Base-by-base conservation (phyloP, 2,113 vertebrate genomes). In the Ctenomys sociabilis region DNA sequence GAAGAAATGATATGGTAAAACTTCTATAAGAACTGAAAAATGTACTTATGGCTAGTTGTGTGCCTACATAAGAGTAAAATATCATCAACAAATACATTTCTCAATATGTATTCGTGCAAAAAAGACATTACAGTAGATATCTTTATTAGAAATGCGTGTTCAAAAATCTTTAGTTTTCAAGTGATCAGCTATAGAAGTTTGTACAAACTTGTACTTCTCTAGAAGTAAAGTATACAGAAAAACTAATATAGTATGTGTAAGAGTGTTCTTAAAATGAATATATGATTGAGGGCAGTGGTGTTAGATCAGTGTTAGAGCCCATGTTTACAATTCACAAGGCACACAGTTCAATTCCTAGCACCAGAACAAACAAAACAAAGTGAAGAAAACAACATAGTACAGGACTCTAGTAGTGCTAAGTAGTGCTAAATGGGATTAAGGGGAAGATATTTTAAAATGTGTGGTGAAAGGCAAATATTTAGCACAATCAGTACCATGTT, bases 1-100 rank as follows among this genome's bases (percentile, higher is more conserved):
- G 4, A 91, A 85, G 28, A 32, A 91, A 82, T 75, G 4, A 66
- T 82, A 54, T 49, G 2, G 82, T 92, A 95, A 96, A 77, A 86
- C 24, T 54, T 73, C 52, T 28, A 85, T 54, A 21, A 80, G 12
- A 35, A 14, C 82, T 81, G 40, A 75, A 82, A 84, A 40, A 49
- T 64, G 21, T 40, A 84, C 73, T 30, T 61, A 35, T 81, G 12
- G 45, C 54, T 68, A 72, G 61, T 66, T 24, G 49, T 78, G 45
- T 61, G 26, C 35, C 49, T 83, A 64, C 32, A 28, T 72, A 45
- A 85, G 24, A 93, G 37, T 93, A 28, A 72, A 96, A 45, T 83
- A 78, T 89, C 89, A 12, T 75, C 61, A 93, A 64, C 5, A 35
- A 85, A 68, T 54, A 52, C 43, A 37, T 84, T 80, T 85, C 72